Conservation (phyloP, 2,113 vertebrate species). For the Myiozetetes cayanensis region DNA sequence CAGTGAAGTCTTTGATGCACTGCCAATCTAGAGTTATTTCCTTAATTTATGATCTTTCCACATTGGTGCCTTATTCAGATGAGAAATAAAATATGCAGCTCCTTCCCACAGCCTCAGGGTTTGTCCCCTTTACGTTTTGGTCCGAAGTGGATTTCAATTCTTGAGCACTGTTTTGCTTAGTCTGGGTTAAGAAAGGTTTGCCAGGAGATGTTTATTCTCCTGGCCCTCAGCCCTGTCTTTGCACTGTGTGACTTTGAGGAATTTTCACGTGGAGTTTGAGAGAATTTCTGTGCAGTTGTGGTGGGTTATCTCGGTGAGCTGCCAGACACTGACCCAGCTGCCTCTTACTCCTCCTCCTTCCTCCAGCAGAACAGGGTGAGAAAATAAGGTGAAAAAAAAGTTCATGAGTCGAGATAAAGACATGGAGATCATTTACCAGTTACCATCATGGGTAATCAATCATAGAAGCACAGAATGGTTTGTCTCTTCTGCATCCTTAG, state of each 20-base stretch:
- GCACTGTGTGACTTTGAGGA: background rate
- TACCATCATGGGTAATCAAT: background rate
- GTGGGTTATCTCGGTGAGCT: background rate
- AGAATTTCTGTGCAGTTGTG: background rate
- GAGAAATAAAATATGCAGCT: background rate
- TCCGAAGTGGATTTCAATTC: background rate
- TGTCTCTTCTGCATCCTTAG: background rate
- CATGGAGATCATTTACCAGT: background rate
- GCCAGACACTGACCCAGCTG: background rate
- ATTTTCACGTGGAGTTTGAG: rapidly evolving
- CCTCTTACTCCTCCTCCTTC: rapidly evolving
- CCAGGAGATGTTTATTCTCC: background rate
- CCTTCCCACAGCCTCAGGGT: background rate
- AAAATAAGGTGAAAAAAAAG: background rate
- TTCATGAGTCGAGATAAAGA: background rate
- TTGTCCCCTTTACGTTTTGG: background rate
- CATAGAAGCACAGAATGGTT: background rate
- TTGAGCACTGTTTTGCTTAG: background rate
- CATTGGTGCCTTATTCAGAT: background rate
- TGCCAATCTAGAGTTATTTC: background rate
- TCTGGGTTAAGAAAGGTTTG: background rate
- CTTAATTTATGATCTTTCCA: background rate
- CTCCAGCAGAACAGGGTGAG: background rate
- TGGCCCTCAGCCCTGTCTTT: background rate
- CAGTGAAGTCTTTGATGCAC: background rate